These are phyloP conservation scores for Eleutherodactylus coqui DNA, from an alignment of 2,797 vertebrate species.

Conservation along the genomic window DNA sequence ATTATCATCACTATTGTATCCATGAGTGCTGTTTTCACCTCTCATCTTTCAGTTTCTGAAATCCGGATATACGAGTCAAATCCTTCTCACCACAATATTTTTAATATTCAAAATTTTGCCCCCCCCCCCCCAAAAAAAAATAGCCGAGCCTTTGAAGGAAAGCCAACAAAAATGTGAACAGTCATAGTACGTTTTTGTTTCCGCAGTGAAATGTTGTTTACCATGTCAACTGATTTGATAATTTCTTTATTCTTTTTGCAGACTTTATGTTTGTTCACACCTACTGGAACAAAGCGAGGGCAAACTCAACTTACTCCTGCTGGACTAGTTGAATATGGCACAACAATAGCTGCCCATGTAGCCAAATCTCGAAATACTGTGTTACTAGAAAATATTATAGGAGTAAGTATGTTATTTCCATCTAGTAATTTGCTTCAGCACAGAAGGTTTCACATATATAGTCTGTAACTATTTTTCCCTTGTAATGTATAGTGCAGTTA, in stretches of 20 bases:
- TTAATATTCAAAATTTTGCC: too few relatives aligned
- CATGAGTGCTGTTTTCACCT: too few relatives aligned
- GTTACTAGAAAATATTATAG: constrained; percentile 93
- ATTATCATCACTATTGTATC: too few relatives aligned
- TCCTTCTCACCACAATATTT: too few relatives aligned
- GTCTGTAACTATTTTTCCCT: background rate
- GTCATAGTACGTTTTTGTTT: background rate
- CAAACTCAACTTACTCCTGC: constrained; percentile 88
- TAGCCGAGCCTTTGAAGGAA: background rate
- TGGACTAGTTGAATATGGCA: constrained; percentile 90
- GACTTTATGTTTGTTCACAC: constrained; percentile 96
- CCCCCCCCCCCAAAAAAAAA: too few relatives aligned
- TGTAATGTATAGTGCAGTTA: background rate
- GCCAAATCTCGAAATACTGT: constrained; percentile 94
- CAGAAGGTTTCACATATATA: background rate
- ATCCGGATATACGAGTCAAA: too few relatives aligned
- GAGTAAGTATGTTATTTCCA: constrained; percentile 77
- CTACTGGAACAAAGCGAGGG: constrained; percentile 90
- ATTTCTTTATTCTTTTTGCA: constrained; percentile 68
- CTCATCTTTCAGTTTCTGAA: too few relatives aligned
- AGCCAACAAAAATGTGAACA: background rate
- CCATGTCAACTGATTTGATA: background rate
- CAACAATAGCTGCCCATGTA: constrained; percentile 94
- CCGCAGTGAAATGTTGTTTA: background rate
- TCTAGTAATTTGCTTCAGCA: background rate